These are phyloP conservation scores for Falco rusticolus DNA, from an alignment of 2,797 vertebrate genomes.

Conservation along the genomic window DNA sequence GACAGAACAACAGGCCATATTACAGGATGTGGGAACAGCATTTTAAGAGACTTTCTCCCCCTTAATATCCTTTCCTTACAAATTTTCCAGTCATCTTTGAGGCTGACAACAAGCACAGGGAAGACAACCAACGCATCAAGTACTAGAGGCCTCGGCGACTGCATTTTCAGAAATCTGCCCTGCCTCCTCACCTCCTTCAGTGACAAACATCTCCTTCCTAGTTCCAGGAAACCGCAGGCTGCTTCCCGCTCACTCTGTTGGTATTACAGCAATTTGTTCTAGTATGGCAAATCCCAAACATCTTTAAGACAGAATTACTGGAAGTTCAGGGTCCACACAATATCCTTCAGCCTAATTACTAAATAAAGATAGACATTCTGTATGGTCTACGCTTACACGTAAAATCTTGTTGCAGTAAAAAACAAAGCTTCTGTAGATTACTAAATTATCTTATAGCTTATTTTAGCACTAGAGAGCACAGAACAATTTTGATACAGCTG, in stretches of 20 bases:
- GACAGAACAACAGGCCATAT: background rate
- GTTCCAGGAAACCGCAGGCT: background rate
- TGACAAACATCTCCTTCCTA: background rate
- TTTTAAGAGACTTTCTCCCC: background rate
- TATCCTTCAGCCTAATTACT: background rate
- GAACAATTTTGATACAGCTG: background rate
- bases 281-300: background rate
- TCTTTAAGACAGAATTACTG: background rate
- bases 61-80: background rate
- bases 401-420: background rate
- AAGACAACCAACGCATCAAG: background rate
- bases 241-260: background rate
- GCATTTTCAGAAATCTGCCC: background rate
- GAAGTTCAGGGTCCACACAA: background rate
- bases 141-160: background rate
- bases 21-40: background rate
- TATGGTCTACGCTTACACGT: rapidly evolving
- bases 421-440: background rate
- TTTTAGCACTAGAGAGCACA: background rate
- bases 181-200: background rate
- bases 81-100: background rate
- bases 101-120: background rate
- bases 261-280: background rate
- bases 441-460: background rate
- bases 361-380: background rate